These are phyloP conservation scores for Danionella cerebrum DNA, from an alignment of 2,113 vertebrate species.

Conservation along the genomic window DNA sequence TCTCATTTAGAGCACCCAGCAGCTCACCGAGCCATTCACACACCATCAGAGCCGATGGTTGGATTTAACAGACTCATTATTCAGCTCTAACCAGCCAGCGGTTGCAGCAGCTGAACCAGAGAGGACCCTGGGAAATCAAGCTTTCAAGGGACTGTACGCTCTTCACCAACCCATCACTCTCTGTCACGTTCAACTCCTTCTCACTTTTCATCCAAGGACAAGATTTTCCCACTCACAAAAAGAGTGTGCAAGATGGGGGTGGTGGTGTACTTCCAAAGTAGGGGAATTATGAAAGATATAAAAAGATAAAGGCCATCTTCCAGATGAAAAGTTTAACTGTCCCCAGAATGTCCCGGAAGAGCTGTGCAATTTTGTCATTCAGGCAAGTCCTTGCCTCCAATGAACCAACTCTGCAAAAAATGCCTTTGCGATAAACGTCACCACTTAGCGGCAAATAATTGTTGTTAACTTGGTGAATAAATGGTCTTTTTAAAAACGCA, in stretches of 20 bases:
- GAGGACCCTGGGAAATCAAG: constrained; percentile 36
- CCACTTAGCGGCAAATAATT: too few relatives aligned
- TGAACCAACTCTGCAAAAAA: too few relatives aligned
- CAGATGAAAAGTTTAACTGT: too few relatives aligned
- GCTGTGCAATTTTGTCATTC: too few relatives aligned
- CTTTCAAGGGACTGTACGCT: constrained; percentile 20
- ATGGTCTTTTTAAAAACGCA: too few relatives aligned
- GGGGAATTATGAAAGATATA: too few relatives aligned
- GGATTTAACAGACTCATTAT: constrained; percentile 31
- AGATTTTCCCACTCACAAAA: neutral
- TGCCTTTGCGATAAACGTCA: too few relatives aligned
- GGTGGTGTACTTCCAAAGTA: too few relatives aligned
- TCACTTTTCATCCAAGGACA: constrained; percentile 18
- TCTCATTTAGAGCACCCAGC: constrained; percentile 3
- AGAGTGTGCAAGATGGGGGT: neutral
- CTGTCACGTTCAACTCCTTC: constrained; percentile 7
- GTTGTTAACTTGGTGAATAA: too few relatives aligned
- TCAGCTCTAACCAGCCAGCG: constrained; percentile 22
- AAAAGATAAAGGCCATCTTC: too few relatives aligned
- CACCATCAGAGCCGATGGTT: neutral
- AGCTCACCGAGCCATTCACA: constrained; percentile 11
- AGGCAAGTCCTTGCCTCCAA: too few relatives aligned
- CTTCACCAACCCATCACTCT: constrained; percentile 21
- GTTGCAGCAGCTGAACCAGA: constrained; percentile 14
- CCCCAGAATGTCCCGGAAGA: too few relatives aligned